These are phyloP conservation scores for Hiodon alosoides DNA, from an alignment of 2,113 vertebrate genomes.

Conservation along the genomic window DNA sequence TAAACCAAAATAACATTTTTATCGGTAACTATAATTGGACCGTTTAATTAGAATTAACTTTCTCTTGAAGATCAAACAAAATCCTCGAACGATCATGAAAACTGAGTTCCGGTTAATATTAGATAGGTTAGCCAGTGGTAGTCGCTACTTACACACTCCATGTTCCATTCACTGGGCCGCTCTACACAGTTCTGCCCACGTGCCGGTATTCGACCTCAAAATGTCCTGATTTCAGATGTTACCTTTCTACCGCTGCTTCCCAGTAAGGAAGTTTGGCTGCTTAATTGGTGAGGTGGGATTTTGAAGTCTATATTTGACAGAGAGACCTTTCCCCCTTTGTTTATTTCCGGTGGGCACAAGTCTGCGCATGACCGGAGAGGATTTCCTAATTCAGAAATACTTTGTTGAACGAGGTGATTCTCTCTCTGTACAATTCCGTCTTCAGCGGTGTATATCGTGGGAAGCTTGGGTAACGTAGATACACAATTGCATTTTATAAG, in stretches of 20 bases:
- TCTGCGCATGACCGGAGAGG: slow-evolving; percentile 5
- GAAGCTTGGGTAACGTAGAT: too few relatives aligned
- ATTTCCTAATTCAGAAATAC: too few relatives aligned
- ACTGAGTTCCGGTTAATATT: neutral
- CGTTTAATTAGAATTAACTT: neutral
- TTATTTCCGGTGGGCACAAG: slow-evolving; percentile 16
- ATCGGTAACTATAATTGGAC: neutral
- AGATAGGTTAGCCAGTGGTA: neutral
- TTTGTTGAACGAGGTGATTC: too few relatives aligned
- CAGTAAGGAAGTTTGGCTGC: neutral
- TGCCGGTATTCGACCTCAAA: neutral
- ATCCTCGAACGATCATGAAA: neutral
- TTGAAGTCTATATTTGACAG: slow-evolving; percentile 11
- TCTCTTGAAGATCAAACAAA: neutral
- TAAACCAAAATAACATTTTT: neutral
- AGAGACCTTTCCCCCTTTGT: slow-evolving; percentile 6
- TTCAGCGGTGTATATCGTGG: too few relatives aligned
- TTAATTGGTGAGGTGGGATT: neutral
- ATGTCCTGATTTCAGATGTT: neutral
- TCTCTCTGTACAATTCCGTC: too few relatives aligned
- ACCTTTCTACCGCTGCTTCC: neutral
- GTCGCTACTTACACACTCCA: slow-evolving; percentile 60
- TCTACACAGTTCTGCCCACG: neutral
- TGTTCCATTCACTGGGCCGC: slow-evolving; percentile 38
- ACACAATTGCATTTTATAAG: too few relatives aligned